Evolutionary conservation across 2,113 vertebrate species (phyloP).

Genomic region (Mohoua ochrocephala): DNA sequence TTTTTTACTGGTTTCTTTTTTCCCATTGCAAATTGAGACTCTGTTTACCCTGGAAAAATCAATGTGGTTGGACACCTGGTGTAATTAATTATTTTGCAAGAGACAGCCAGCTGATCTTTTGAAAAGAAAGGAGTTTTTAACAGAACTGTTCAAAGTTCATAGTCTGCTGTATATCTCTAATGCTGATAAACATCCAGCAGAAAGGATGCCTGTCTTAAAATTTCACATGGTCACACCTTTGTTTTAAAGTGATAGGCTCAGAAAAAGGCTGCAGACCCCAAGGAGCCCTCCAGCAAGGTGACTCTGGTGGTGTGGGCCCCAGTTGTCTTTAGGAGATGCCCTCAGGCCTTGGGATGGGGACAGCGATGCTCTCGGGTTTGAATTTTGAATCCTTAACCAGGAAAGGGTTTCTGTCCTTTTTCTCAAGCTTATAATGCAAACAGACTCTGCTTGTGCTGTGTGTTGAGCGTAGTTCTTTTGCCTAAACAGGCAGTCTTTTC

Average conservation of each 20-base stretch:
- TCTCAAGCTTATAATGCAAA: not conserved
- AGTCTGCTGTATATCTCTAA: not conserved
- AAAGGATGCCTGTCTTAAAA: not conserved
- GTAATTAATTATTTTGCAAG: conserved; percentile 52
- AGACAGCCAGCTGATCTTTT: conserved; percentile 36
- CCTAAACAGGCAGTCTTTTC: conserved; percentile 47
- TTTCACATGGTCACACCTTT: not conserved
- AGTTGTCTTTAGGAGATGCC: not conserved
- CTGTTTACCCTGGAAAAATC: not conserved
- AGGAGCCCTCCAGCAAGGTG: not conserved
- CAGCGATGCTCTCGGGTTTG: not conserved
- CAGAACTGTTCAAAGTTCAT: conserved; percentile 29
- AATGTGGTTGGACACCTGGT: not conserved
- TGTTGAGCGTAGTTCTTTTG: not conserved
- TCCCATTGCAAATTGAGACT: not conserved
- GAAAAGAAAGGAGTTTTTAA: conserved; percentile 11
- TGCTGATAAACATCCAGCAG: conserved; percentile 22
- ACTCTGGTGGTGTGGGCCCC: not conserved
- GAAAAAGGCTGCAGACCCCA: not conserved
- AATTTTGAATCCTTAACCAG: not conserved
- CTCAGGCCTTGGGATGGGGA: not conserved
- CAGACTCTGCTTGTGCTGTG: not conserved
- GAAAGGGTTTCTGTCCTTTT: conserved; percentile 20
- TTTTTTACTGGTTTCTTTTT: not conserved
- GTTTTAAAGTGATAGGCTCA: not conserved